A percentile compares a stretch with the other conserved stretches of the same genome.
These are phyloP conservation scores for Gymnosoma rotundatum DNA, from an alignment of 2,888 invertebrate species.

Conservation along the genomic window DNA sequence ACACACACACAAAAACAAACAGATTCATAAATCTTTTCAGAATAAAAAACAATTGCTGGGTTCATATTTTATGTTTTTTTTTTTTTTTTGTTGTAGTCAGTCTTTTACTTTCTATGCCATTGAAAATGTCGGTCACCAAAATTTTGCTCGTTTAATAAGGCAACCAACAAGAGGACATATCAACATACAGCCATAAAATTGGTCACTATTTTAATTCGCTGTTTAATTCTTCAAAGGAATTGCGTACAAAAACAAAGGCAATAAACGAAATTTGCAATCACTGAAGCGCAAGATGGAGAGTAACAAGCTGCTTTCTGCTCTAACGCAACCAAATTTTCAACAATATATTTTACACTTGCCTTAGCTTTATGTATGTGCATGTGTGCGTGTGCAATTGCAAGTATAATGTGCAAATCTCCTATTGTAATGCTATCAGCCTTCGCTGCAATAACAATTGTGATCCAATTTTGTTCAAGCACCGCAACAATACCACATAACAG, in stretches of 20 bases:
- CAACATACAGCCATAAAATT: not conserved
- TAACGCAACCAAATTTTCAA: conserved; percentile 9
- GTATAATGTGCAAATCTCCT: too few relatives aligned
- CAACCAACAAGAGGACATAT: not conserved
- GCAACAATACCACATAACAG: conserved; percentile 61
- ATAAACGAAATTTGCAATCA: conserved; percentile 42
- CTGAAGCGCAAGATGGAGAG: conserved; percentile 7
- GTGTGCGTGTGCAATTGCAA: too few relatives aligned
- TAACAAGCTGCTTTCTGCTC: conserved; percentile 16
- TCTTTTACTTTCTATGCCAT: not conserved
- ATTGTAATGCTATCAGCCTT: not conserved
- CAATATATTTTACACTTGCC: conserved; percentile 37
- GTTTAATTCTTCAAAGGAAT: conserved; percentile 18
- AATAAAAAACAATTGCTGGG: conserved; percentile 42
- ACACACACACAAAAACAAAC: conserved; percentile 3
- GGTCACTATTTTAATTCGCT: not conserved
- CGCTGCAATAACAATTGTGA: not conserved
- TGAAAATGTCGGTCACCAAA: conserved; percentile 45
- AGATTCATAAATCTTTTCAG: conserved; percentile 6
- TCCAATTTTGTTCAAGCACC: conserved; percentile 61
- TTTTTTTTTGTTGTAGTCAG: not conserved
- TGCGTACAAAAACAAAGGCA: conserved; percentile 6
- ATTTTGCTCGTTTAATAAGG: conserved; percentile 36
- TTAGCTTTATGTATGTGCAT: not conserved
- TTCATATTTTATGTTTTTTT: conserved; percentile 26